These are phyloP conservation scores for Elaeidobius kamerunicus DNA, from an alignment of 2,888 invertebrate species.

Conservation along the genomic window DNA sequence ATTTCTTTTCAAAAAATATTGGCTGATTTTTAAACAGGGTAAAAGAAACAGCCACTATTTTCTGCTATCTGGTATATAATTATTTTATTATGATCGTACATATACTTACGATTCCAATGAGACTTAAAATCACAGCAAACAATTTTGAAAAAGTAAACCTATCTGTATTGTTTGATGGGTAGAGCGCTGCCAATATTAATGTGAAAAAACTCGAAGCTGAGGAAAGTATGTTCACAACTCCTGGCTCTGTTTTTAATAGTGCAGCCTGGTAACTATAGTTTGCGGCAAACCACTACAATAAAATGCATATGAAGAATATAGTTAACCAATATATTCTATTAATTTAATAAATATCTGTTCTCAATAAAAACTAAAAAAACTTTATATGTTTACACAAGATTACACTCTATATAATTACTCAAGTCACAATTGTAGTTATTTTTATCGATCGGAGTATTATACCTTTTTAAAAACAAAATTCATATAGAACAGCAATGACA, in stretches of 20 bases:
- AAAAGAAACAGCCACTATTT: too few species aligned
- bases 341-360: background rate
- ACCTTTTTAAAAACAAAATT: too few species aligned
- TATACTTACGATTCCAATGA: conserved; percentile 70
- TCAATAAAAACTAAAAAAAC: too few species aligned
- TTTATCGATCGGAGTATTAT: too few species aligned
- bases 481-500: too few species aligned
- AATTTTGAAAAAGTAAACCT: conserved; percentile 84
- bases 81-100: too few species aligned
- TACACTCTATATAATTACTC: too few species aligned
- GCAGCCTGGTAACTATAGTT: conserved; percentile 92
- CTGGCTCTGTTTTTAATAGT: conserved; percentile 76
- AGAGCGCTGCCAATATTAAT: conserved; percentile 79
- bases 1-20: too few species aligned
- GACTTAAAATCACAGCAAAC: conserved; percentile 73
- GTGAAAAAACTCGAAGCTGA: conserved; percentile 89
- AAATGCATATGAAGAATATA: conserved; percentile 11
- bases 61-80: too few species aligned
- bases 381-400: too few species aligned
- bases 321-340: background rate
- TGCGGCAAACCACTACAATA: conserved; percentile 87
- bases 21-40: too few species aligned
- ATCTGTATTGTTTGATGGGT: conserved; percentile 79
- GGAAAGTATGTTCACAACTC: conserved; percentile 84
- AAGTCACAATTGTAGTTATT: too few species aligned